Conservation (phyloP, 2,113 vertebrate species). For the Dasyornis broadbenti region DNA sequence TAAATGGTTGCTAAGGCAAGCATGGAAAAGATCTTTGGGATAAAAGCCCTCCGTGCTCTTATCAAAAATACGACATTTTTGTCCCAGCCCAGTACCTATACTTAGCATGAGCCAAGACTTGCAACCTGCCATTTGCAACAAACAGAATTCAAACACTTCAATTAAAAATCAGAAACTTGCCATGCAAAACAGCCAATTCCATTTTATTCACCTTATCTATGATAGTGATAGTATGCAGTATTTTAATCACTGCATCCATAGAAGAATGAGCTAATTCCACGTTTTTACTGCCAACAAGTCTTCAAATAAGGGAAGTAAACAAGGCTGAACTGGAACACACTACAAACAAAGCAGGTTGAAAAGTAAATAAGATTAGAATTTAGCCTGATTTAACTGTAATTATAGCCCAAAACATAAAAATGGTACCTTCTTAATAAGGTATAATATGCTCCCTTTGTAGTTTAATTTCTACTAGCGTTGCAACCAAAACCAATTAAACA, state of each 20-base stretch:
- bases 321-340: not conserved
- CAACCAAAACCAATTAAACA: not conserved
- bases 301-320: not conserved
- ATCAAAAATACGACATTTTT: not conserved
- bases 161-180: not conserved
- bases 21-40: not conserved
- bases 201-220: not conserved
- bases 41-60: not conserved
- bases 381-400: not conserved
- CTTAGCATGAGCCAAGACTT: rapidly evolving
- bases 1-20: not conserved
- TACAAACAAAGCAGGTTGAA: not conserved
- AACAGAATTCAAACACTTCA: not conserved
- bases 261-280: not conserved
- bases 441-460: not conserved
- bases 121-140: not conserved
- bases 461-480: not conserved
- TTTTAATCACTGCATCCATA: not conserved
- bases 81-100: not conserved
- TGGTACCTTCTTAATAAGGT: not conserved
- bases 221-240: not conserved
- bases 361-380: not conserved
- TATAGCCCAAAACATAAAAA: not conserved
- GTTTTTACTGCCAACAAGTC: not conserved
- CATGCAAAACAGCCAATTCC: not conserved